Evolutionary conservation across 2,888 invertebrate species (phyloP), one percentile per base, ranked within the genome.

Genomic region (Ormyrus labotus): DNA sequence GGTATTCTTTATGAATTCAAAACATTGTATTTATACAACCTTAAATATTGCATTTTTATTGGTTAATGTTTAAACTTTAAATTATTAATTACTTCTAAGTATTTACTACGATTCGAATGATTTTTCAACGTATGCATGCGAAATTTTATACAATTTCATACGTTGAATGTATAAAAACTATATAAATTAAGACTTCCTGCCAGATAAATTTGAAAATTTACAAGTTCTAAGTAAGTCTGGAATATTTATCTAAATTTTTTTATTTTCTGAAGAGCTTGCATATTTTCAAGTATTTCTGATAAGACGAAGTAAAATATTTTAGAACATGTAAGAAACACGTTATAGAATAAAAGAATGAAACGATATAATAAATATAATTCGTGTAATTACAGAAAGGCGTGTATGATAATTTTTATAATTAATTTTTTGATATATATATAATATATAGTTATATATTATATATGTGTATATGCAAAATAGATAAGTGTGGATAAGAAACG

Each of bases 151-250:
- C 76, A 74, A 67, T 74, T 81, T 82, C 78, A 76, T 83, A 81
- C 82, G 82, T 83, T 83, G 84, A 81, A 82, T 82, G 82, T 85
- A 84, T 83, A 85, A 84, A 84, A 82, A 71, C 50, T 76, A 80
- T 83, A 82, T 82, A 78, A 80, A 51, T 34, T 78, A 76, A 63
- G 55, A 61, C 34, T 10, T 70, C 63, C 60, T 51, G 68, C 45
- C 73, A 82, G 65, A 70, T 69, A 69, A 82, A 80, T 82, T 77
- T 77, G 77, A 65, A 82, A 80, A 80, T 65, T 51, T 72, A 11
- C 51, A 51, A 34, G 6, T 64, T 69, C 64, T 13, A 72, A 6
- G 70, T 68, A 19, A 57, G 63, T 61, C 64, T 76, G 5, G 50
- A 63, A 65, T 67, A 11, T 58, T 6, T 70, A 53, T 60, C 60